Conservation (phyloP, 2,113 vertebrate species). For the Podarcis muralis region DNA sequence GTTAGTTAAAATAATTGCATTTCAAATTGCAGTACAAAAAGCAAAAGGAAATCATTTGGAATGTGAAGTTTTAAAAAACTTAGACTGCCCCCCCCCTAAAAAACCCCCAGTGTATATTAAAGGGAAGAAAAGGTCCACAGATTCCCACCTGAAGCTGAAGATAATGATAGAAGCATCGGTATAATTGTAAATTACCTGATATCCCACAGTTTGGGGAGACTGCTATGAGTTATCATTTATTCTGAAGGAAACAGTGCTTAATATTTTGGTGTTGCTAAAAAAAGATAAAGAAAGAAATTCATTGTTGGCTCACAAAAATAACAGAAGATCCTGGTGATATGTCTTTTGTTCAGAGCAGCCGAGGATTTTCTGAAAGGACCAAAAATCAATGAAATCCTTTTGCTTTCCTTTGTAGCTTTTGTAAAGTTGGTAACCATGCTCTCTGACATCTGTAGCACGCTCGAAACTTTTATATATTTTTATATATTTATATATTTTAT, state of each 20-base stretch:
- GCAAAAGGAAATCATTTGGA: background rate
- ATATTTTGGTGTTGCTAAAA: conserved; percentile 16
- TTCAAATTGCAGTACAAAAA: conserved; percentile 3
- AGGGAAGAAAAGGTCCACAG: background rate
- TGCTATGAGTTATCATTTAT: conserved; percentile 4
- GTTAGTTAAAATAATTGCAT: background rate
- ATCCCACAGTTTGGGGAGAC: background rate
- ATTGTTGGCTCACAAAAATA: conserved; percentile 31
- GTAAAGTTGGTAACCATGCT: conserved; percentile 31
- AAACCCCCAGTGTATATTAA: background rate
- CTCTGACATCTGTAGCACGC: conserved; percentile 41
- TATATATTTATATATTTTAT: no score
- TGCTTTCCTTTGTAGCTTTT: conserved; percentile 41
- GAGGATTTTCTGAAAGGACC: conserved; percentile 43
- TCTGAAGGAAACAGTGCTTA: background rate
- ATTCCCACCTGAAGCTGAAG: background rate
- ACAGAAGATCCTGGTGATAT: conserved; percentile 38
- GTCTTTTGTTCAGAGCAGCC: conserved; percentile 31
- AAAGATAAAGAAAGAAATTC: background rate
- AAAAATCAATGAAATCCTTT: conserved; percentile 47
- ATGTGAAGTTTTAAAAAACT: background rate
- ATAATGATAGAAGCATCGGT: background rate
- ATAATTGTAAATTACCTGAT: background rate
- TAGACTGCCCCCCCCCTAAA: background rate
- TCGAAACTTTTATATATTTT: background rate